Conservation (phyloP, 2,797 vertebrate species). For the Sebastes minor region DNA sequence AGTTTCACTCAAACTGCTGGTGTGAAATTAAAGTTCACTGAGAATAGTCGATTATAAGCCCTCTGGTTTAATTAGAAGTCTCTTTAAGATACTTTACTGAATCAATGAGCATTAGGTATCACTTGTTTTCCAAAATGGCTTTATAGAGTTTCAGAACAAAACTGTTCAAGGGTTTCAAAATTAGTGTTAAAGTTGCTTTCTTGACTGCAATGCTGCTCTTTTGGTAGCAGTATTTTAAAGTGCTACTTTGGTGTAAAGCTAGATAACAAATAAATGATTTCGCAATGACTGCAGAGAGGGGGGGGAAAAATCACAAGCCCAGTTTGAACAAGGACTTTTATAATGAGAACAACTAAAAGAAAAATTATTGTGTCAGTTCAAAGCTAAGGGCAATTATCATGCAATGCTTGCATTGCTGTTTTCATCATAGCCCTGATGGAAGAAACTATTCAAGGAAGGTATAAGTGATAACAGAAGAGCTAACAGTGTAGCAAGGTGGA, state of each 20-base stretch:
- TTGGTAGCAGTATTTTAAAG: constrained; percentile 35
- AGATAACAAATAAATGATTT: constrained; percentile 59
- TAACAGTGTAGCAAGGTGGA: constrained; percentile 18
- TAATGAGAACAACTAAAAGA: constrained; percentile 66
- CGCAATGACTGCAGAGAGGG: constrained; percentile 33
- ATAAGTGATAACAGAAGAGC: constrained; percentile 40
- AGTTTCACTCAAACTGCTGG: constrained; percentile 20
- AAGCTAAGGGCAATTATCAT: constrained; percentile 68
- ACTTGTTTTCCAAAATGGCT: constrained; percentile 39
- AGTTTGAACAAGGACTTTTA: constrained; percentile 62
- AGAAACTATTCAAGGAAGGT: constrained; percentile 38
- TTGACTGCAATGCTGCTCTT: not conserved
- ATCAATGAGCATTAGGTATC: constrained; percentile 33
- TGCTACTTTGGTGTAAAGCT: constrained; percentile 25
- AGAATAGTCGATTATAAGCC: constrained; percentile 26
- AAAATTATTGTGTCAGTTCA: constrained; percentile 60
- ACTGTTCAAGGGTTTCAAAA: constrained; percentile 27
- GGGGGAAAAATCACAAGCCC: constrained; percentile 24
- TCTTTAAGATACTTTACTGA: constrained; percentile 33
- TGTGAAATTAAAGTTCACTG: constrained; percentile 49
- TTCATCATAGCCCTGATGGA: constrained; percentile 61
- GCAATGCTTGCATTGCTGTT: constrained; percentile 51
- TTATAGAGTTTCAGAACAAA: constrained; percentile 42
- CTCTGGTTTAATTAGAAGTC: constrained; percentile 46
- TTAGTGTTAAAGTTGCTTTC: constrained; percentile 33